Conservation (phyloP, 1,140 invertebrate genomes). For the Stegodyphus dumicola region DNA sequence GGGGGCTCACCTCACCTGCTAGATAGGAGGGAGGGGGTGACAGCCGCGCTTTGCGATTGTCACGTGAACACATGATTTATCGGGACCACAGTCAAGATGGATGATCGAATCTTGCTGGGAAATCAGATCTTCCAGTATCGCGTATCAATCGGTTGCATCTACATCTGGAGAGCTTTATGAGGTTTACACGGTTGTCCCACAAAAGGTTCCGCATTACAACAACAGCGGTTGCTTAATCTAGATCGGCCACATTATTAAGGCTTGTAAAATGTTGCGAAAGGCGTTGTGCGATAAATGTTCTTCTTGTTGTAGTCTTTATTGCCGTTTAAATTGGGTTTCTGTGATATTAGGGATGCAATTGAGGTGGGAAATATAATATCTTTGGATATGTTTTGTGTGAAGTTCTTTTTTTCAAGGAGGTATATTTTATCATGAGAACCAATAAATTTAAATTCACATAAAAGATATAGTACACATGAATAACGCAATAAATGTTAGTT, state of each 20-base stretch:
- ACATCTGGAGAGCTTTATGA: slow-evolving; percentile 15
- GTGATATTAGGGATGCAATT: neutral
- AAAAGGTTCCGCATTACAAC: too few species aligned
- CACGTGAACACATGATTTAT: slow-evolving; percentile 37
- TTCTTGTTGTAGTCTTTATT: neutral
- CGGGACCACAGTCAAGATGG: slow-evolving; percentile 2
- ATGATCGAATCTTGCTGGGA: slow-evolving; percentile 18
- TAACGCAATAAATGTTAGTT: too few species aligned
- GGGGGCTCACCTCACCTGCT: slow-evolving; percentile 19
- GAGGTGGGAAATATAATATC: too few species aligned
- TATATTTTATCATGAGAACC: too few species aligned
- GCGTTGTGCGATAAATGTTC: neutral
- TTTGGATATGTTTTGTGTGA: too few species aligned
- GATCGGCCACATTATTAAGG: too few species aligned
- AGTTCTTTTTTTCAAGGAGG: too few species aligned
- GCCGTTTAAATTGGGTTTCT: neutral
- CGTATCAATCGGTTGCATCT: slow-evolving; percentile 26
- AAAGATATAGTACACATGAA: too few species aligned
- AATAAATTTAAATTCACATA: too few species aligned
- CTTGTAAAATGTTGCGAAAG: too few species aligned
- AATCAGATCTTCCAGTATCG: slow-evolving; percentile 36
- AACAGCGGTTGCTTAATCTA: too few species aligned
- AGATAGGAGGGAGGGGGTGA: slow-evolving; percentile 12
- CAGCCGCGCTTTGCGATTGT: slow-evolving; percentile 24
- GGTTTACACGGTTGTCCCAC: neutral